Conservation (phyloP, 2,888 invertebrate genomes). For the Drosophila atripex region DNA sequence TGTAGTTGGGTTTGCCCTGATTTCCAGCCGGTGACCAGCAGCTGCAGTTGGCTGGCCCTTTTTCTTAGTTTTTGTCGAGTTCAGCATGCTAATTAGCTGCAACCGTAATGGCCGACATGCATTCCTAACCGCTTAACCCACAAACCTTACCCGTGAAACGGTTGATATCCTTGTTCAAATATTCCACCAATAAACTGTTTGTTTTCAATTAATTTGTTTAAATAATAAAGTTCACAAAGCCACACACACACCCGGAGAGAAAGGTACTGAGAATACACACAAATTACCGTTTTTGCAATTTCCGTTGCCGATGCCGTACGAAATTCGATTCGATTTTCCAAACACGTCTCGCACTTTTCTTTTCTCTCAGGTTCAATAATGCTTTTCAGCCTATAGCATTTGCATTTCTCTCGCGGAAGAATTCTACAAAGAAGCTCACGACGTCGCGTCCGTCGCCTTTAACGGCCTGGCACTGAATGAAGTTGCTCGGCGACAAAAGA, state of each 20-base stretch:
- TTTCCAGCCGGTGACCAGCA: constrained; percentile 36
- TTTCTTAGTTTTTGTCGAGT: constrained; percentile 11
- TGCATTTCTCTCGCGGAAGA: constrained; percentile 59
- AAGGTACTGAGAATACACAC: constrained; percentile 32
- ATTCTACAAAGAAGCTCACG: constrained; percentile 43
- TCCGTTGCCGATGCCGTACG: constrained; percentile 65
- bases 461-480: constrained; percentile 81
- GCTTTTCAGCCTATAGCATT: constrained; percentile 37
- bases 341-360: constrained; percentile 67
- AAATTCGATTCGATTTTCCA: constrained; percentile 70
- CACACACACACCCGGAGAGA: constrained; percentile 36
- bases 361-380: constrained; percentile 53
- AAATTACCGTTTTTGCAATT: constrained; percentile 69
- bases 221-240: constrained; percentile 31
- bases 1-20: constrained; percentile 34
- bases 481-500: constrained; percentile 79
- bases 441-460: constrained; percentile 74
- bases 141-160: constrained; percentile 37
- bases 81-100: constrained; percentile 47
- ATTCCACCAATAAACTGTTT: constrained; percentile 29
- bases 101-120: constrained; percentile 35
- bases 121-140: constrained; percentile 40
- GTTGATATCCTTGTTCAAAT: constrained; percentile 36
- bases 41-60: constrained; percentile 6
- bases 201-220: constrained; percentile 1